Conservation (phyloP, 2,888 invertebrate species). For the Zygothrica quintamaculata region DNA sequence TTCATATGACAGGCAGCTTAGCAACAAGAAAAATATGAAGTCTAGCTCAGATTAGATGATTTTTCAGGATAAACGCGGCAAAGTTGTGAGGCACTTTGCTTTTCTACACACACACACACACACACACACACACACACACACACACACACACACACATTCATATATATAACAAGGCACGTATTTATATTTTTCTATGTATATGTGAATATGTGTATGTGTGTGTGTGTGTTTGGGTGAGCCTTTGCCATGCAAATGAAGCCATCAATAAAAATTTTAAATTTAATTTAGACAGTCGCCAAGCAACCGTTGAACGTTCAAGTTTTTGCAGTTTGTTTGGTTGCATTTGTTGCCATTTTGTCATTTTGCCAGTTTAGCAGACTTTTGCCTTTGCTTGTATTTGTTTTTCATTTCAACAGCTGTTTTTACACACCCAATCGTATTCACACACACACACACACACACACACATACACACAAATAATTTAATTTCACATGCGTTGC, state of each 20-base stretch:
- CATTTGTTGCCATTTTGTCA: conserved; percentile 46
- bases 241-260: conserved; percentile 69
- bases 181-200: conserved; percentile 3
- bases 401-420: conserved; percentile 70
- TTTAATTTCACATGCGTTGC: conserved; percentile 77
- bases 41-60: conserved; percentile 77
- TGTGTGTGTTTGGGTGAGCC: conserved; percentile 17
- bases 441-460: conserved; percentile 6
- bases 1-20: conserved; percentile 71
- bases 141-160: conserved; percentile 8
- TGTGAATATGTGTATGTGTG: conserved; percentile 1
- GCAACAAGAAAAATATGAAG: conserved; percentile 77
- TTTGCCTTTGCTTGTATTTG: conserved; percentile 46
- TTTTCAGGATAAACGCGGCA: conserved; percentile 75
- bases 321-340: conserved; percentile 48
- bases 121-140: conserved; percentile 14
- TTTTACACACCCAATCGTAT: conserved; percentile 31
- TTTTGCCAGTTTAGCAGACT: conserved; percentile 33
- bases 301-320: conserved; percentile 43
- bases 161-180: conserved; percentile 31
- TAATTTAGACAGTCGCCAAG: conserved; percentile 51
- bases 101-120: conserved; percentile 21
- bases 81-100: conserved; percentile 62
- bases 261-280: conserved; percentile 70
- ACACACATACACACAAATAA: conserved; percentile 37